These are phyloP conservation scores for Megaceryle torquata DNA, from an alignment of 2,113 vertebrate genomes.

Conservation along the genomic window DNA sequence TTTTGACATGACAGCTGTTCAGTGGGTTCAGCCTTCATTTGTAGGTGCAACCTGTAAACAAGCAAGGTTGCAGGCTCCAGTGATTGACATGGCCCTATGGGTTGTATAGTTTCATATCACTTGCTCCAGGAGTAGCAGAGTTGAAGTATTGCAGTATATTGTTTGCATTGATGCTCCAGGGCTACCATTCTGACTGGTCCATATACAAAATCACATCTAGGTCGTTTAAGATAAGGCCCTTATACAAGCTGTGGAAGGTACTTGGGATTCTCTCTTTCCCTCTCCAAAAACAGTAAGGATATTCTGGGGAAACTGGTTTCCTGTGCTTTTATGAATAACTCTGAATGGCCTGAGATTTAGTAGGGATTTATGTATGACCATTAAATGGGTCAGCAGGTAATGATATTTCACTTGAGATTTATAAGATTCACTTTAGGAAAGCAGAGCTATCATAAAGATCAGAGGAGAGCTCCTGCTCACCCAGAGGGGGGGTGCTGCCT, in stretches of 20 bases:
- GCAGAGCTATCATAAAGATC: not conserved
- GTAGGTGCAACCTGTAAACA: not conserved
- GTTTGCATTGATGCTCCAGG: not conserved
- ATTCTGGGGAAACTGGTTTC: not conserved
- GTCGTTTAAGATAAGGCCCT: not conserved
- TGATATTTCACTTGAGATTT: not conserved
- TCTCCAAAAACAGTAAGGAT: not conserved
- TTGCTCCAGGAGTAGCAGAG: not conserved
- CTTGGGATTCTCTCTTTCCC: not conserved
- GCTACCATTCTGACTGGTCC: not conserved
- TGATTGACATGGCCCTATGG: not conserved
- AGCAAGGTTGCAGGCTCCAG: not conserved
- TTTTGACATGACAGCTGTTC: not conserved
- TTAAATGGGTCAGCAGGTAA: not conserved
- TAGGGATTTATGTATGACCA: not conserved
- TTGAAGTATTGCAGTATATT: not conserved
- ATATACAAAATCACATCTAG: not conserved
- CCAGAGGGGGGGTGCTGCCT: rapidly evolving
- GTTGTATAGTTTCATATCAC: not conserved
- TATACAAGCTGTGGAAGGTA: not conserved
- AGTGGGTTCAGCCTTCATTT: not conserved
- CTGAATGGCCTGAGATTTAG: not conserved
- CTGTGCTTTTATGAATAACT: not conserved
- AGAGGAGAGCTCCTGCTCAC: not conserved
- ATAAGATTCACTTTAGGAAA: not conserved